These are phyloP conservation scores for Macaria notata DNA, from an alignment of 2,888 invertebrate species.

Conservation along the genomic window DNA sequence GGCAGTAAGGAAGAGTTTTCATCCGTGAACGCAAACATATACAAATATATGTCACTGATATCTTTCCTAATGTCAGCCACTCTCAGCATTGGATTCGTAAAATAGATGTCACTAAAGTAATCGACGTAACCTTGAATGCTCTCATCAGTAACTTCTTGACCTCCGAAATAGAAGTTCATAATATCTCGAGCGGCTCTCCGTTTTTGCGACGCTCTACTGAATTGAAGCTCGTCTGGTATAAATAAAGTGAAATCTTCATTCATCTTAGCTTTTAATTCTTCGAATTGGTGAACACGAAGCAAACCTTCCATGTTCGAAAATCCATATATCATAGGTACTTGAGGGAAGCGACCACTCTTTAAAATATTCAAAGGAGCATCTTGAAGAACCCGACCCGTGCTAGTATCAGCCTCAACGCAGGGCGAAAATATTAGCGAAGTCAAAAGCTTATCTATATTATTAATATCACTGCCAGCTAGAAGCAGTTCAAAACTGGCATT, in stretches of 20 bases:
- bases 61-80: too few species aligned
- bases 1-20: constrained; percentile 38
- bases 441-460: too few species aligned
- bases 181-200: constrained; percentile 35
- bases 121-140: constrained; percentile 35
- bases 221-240: constrained; percentile 39
- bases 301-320: constrained; percentile 51
- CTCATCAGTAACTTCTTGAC: constrained; percentile 32
- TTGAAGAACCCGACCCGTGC: constrained; percentile 36
- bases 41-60: constrained; percentile 51
- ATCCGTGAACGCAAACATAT: constrained; percentile 49
- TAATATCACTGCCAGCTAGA: neutral
- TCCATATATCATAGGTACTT: constrained; percentile 51
- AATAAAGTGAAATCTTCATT: constrained; percentile 43
- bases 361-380: constrained; percentile 49
- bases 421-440: constrained; percentile 34
- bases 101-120: constrained; percentile 56
- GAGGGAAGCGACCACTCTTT: constrained; percentile 44
- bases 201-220: constrained; percentile 34
- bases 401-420: constrained; percentile 36
- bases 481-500: constrained; percentile 25
- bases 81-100: constrained; percentile 44
- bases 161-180: constrained; percentile 53
- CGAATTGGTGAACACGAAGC: constrained; percentile 30
- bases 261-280: constrained; percentile 38